Evolutionary conservation across 2,113 vertebrate genomes (phyloP), one percentile per base, ranked within the genome.

Genomic region (Ibidorhyncha struthersii): DNA sequence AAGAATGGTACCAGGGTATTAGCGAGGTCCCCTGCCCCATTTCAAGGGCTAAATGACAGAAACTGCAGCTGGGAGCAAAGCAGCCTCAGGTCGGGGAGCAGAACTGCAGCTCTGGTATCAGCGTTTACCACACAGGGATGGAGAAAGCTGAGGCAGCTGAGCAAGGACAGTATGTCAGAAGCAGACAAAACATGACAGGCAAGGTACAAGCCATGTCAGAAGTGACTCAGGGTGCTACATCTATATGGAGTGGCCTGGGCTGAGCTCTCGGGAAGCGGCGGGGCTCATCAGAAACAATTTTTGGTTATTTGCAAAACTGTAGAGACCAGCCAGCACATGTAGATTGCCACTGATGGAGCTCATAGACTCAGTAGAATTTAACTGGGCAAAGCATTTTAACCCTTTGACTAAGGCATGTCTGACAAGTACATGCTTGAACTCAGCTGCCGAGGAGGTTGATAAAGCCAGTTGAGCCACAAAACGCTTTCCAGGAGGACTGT

Each of bases 1-100:
- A 59, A 18, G 59, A 56, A 29, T 0, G 2, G 14, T 11, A 4
- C 5, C 29, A 40, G 17, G 27, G 32, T 8, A 4, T 23, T 40
- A 36, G 45, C 0, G 8, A 50, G 26, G 27, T 27, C 7, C 12
- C 55, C 62, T 40, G 43, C 19, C 30, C 41, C 14, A 8, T 62
- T 20, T 67, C 29, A 3, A 4, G 49, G 34, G 36, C 27, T 78
- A 17, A 81, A 69, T 10, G 6, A 8, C 43, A 65, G 76, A 69
- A 81, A 58, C 22, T 73, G 55, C 55, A 73, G n/a, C 63, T 73
- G 72, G 43, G 12, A 77, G 38, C n/a, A 59, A 45, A 83, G 40
- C 25, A 79, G 32, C 43, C 67, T 43, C 4, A 2, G 49, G 19
- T 8, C 1, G 5, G 43, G 43, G n/a, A 65, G 43, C 91, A 49